Evolutionary conservation across 2,113 vertebrate species (phyloP).

Genomic region (Phrynocephalus versicolor): DNA sequence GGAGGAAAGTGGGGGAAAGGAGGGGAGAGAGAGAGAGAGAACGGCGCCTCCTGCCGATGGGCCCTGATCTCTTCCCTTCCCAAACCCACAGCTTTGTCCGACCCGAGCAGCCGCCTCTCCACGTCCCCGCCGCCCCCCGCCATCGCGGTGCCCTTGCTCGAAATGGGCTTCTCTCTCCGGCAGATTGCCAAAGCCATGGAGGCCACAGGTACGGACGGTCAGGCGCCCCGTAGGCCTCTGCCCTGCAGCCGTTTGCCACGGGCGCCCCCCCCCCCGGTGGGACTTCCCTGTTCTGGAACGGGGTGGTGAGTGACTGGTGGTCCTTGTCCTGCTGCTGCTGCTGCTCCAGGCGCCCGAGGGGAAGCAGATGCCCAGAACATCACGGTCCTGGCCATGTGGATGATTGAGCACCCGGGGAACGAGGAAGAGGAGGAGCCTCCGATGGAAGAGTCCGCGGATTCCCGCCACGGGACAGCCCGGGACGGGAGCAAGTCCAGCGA

Average conservation of each 20-base stretch:
- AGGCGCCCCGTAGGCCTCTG: no score
- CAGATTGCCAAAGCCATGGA: constrained; percentile 98
- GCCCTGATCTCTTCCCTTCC: not conserved
- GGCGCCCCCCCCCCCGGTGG: no score
- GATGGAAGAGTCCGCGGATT: constrained; percentile 73
- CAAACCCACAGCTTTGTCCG: constrained; percentile 84
- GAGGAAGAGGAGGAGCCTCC: constrained; percentile 89
- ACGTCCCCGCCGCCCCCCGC: constrained; percentile 96
- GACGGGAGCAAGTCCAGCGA: constrained; percentile 85
- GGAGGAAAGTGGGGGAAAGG: not conserved
- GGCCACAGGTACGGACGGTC: constrained; percentile 91
- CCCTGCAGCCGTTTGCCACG: no score
- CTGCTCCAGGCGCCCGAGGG: constrained; percentile 84
- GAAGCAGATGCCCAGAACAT: constrained; percentile 98
- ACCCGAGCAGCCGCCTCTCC: constrained; percentile 95
- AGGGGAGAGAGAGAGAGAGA: not conserved
- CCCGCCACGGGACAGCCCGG: constrained; percentile 73
- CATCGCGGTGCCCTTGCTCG: constrained; percentile 93
- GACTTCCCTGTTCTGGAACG: not conserved
- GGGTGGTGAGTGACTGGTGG: rapidly evolving
- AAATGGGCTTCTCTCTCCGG: constrained; percentile 96
- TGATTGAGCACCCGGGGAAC: constrained; percentile 92
- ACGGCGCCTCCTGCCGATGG: not conserved
- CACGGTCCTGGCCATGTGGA: constrained; percentile 98
- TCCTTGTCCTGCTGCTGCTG: not conserved